phyloP scores from a whole-genome alignment of 1,140 invertebrate genomes.

The Laodelphax striatellus region DNA sequence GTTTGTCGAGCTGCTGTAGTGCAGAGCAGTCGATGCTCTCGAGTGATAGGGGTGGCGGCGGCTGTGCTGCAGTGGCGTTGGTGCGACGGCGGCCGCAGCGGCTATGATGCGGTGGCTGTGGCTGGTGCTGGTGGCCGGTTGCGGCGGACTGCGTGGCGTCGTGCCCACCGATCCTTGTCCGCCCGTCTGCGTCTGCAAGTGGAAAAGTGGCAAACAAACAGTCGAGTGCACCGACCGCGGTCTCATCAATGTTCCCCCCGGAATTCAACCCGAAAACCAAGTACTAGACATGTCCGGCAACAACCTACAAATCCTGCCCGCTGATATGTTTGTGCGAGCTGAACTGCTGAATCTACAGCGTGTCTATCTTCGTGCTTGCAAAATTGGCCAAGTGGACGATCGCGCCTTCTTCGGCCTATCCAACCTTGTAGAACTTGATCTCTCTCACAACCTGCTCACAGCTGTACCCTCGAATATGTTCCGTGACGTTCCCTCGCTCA shows the following conservation, averaged over 20 bases:
- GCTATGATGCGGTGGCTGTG: too few relatives aligned
- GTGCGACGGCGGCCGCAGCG: too few relatives aligned
- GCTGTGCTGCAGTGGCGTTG: too few relatives aligned
- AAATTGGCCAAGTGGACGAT: slow-evolving; percentile 71
- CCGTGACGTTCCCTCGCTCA: slow-evolving; percentile 59
- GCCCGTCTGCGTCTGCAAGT: slow-evolving; percentile 74
- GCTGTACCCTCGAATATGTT: slow-evolving; percentile 66
- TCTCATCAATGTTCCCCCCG: slow-evolving; percentile 68
- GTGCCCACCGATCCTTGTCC: slow-evolving; percentile 39
- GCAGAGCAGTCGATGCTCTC: too few relatives aligned
- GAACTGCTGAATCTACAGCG: slow-evolving; percentile 76
- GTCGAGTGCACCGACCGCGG: slow-evolving; percentile 75
- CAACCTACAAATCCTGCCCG: slow-evolving; percentile 65
- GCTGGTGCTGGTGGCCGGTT: too few relatives aligned
- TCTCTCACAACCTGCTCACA: slow-evolving; percentile 70
- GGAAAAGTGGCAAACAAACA: slow-evolving; percentile 84
- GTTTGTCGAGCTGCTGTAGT: too few relatives aligned
- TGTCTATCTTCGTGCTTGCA: slow-evolving; percentile 68
- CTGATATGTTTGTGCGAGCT: slow-evolving; percentile 65
- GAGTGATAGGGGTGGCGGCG: too few relatives aligned
- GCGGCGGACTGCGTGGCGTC: not conserved
- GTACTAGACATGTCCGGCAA: slow-evolving; percentile 80
- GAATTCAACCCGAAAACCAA: slow-evolving; percentile 75
- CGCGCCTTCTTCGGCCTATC: slow-evolving; percentile 69
- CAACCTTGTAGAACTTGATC: slow-evolving; percentile 78